Conservation (phyloP, 2,113 vertebrate genomes). For the Platysternon megacephalum region DNA sequence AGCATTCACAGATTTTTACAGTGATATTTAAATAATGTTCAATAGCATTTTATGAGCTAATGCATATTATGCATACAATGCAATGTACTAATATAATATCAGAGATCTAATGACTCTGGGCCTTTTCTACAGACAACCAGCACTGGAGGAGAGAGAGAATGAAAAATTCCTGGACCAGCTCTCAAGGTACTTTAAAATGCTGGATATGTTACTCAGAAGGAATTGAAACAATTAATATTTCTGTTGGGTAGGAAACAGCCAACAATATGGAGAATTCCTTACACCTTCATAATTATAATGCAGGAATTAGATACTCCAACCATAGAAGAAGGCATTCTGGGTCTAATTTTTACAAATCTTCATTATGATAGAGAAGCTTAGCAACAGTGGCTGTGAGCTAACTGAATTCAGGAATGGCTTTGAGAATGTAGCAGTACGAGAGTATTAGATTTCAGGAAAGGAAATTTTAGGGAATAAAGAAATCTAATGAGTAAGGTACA, state of each 20-base stretch:
- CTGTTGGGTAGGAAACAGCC: neutral
- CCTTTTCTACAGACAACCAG: slow-evolving; percentile 69
- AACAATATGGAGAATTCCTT: neutral
- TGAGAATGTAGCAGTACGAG: neutral
- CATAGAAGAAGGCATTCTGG: neutral
- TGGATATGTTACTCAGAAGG: neutral
- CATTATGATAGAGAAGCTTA: neutral
- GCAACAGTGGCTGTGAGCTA: neutral
- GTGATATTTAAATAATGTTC: neutral
- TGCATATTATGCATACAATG: neutral
- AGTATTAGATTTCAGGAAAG: neutral
- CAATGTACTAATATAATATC: neutral
- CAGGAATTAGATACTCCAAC: neutral
- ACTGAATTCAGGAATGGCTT: neutral
- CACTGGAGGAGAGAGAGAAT: slow-evolving; percentile 68
- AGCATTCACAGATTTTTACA: neutral
- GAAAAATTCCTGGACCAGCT: slow-evolving; percentile 55
- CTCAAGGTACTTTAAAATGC: slow-evolving; percentile 62
- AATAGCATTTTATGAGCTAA: neutral
- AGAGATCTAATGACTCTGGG: slow-evolving; percentile 45
- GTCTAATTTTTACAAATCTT: neutral
- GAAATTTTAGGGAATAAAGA: neutral
- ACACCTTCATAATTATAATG: neutral
- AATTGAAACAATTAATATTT: neutral
- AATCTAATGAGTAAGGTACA: neutral